Evolutionary conservation across 2,797 vertebrate genomes (phyloP), one percentile per base, ranked within the genome.

Genomic region (Acanthopagrus latus): DNA sequence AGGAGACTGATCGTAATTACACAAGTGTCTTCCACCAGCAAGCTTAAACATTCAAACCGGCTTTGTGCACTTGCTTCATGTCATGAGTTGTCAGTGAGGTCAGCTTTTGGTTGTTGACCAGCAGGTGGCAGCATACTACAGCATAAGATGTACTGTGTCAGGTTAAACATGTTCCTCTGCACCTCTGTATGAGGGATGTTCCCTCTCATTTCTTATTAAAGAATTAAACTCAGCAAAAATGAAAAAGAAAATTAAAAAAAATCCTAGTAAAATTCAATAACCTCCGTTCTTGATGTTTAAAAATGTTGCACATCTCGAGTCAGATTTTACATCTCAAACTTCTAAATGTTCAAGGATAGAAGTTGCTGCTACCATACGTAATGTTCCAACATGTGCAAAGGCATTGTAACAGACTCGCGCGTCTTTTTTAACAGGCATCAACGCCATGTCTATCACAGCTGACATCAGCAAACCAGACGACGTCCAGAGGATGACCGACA

Each of bases 391-490:
- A 4, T 16, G 0, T 20, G 4, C 17, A 38, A 72, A 18, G 1
- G 5, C 38, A 10, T 56, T 58, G 11, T 44, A 21, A 76, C 46
- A 20, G 18, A 33, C 1, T n/a, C 3, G 11, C 17, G 2, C 41
- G 11, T 33, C 33, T 21, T 71, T 64, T 43, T 10, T n/a, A 17
- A 44, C 80, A 95, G 94, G 94, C 27, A 93, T 94, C 77, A 88
- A 81, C 27, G 79, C 89, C 71, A 84, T 94, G 55, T 41, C 92
- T 0, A 89, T 95, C 76, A 75, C 74, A 71, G 94, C 96, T 72
- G 96, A 97, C 87, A 91, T 96, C 21, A 96, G 95, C 86, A 95
- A 95, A 84, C 83, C 91, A 14, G 91, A 92, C n/a, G 95, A 96
- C 50, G 92, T 95, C 74, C 94, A 94, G 74, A 91, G 86, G 87